Evolutionary conservation across 2,888 invertebrate species (phyloP).

Genomic region (Drosophila birchii): DNA sequence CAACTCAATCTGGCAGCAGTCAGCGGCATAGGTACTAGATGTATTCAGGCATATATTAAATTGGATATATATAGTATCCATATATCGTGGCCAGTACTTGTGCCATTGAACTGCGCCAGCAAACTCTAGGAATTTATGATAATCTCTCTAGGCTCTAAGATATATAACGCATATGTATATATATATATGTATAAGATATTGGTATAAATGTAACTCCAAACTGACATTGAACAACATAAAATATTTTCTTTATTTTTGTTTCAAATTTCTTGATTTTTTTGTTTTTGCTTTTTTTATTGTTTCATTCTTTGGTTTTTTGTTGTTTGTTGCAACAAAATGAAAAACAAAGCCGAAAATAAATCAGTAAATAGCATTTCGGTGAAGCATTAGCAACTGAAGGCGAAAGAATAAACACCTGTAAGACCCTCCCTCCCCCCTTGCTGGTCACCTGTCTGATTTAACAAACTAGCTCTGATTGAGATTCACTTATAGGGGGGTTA

Average conservation of each 20-base stretch:
- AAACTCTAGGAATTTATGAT: constrained; percentile 65
- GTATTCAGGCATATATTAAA: constrained; percentile 36
- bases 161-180: constrained; percentile 77
- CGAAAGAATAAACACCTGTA: constrained; percentile 25
- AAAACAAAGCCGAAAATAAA: constrained; percentile 56
- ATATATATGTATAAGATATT: constrained; percentile 49
- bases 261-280: constrained; percentile 35
- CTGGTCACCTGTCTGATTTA: neutral
- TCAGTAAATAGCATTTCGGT: constrained; percentile 53
- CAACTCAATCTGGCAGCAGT: constrained; percentile 43
- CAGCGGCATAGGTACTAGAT: constrained; percentile 51
- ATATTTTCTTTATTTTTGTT: constrained; percentile 68
- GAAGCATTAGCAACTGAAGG: constrained; percentile 40
- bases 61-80: constrained; percentile 1
- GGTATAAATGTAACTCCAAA: constrained; percentile 78
- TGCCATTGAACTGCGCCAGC: constrained; percentile 55
- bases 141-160: constrained; percentile 42
- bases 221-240: constrained; percentile 81
- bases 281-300: constrained; percentile 37
- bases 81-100: constrained; percentile 18
- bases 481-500: constrained; percentile 5
- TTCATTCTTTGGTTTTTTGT: constrained; percentile 25
- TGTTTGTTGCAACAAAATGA: constrained; percentile 50
- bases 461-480: neutral
- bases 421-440: neutral